Evolutionary conservation across 35 echinoderm and acorn worm genomes (phyloP), one percentile per base, ranked within the genome.

Genomic region (Apostichopus japonicus): DNA sequence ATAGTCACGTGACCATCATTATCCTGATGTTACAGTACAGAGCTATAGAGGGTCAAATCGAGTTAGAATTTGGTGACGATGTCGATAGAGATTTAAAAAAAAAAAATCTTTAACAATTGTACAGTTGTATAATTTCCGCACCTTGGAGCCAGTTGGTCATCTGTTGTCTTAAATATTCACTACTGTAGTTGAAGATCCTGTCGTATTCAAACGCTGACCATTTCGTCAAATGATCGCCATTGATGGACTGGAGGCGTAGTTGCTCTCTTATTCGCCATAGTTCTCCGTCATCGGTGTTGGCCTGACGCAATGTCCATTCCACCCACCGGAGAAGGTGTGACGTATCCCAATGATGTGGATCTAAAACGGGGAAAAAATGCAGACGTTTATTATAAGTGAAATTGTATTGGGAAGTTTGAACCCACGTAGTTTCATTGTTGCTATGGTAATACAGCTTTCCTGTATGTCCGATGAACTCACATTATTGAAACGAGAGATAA

Each of bases 101-200:
- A 44, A 44, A 3, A 44, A 44, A 44, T 44, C 33, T 44, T 44
- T 44, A 4, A 44, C 33, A 44, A 44, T 44, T 44, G 33, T 44
- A 44, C 27, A 44, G 33, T 44, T 24, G 19, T 19, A 79, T 44
- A 23, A 14, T 19, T 79, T 10, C 10, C 79, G n/a, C 52, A 83
- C 79, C 79, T 83, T 83, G 79, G 6, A 83, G 79, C 79, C 79
- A 83, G 15, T 83, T 83, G 51, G 79, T 83, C 79, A 83, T 83
- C 54, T 83, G 27, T 83, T 55, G 44, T 33, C 54, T 24, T 6
- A 83, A 55, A 16, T 83, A 83, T 53, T 83, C 79, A 83, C 79
- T 83, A 19, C 79, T 83, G 79, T 83, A 83, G 24, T 83, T 83
- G 24, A 83, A 83, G 7, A 83, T 54, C 0, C 16, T 44, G 11